These are phyloP conservation scores for Laticauda colubrina DNA, from an alignment of 2,113 vertebrate genomes.

Conservation along the genomic window DNA sequence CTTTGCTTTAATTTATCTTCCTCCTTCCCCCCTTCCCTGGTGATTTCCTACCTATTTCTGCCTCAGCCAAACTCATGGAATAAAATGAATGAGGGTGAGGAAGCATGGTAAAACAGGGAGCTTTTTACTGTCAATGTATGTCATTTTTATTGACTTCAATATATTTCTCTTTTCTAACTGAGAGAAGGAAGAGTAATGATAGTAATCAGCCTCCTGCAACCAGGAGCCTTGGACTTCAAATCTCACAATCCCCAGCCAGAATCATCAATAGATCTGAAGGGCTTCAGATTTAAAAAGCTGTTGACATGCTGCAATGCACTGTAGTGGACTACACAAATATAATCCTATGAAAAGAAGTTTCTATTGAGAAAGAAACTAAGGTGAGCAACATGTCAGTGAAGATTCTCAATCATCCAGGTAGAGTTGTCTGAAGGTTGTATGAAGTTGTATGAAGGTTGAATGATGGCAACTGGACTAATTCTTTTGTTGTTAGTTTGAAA, in stretches of 20 bases:
- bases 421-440: background rate
- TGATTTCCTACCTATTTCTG: slow-evolving; percentile 20
- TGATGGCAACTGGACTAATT: background rate
- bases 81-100: background rate
- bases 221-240: background rate
- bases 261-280: background rate
- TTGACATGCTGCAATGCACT: background rate
- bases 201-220: background rate
- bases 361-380: background rate
- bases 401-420: background rate
- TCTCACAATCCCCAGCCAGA: background rate
- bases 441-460: background rate
- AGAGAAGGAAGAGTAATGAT: background rate
- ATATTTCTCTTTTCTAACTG: slow-evolving; percentile 6
- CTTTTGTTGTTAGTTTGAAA: background rate
- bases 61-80: background rate
- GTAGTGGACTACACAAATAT: background rate
- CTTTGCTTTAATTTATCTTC: slow-evolving; percentile 56
- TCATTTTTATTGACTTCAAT: background rate
- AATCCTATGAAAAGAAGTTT: background rate
- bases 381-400: background rate
- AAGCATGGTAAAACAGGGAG: slow-evolving; percentile 45
- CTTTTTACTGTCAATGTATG: slow-evolving; percentile 16
- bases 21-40: background rate
- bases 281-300: background rate